phyloP scores from a whole-genome alignment of 2,113 vertebrate genomes.

The Cottus gobio region DNA sequence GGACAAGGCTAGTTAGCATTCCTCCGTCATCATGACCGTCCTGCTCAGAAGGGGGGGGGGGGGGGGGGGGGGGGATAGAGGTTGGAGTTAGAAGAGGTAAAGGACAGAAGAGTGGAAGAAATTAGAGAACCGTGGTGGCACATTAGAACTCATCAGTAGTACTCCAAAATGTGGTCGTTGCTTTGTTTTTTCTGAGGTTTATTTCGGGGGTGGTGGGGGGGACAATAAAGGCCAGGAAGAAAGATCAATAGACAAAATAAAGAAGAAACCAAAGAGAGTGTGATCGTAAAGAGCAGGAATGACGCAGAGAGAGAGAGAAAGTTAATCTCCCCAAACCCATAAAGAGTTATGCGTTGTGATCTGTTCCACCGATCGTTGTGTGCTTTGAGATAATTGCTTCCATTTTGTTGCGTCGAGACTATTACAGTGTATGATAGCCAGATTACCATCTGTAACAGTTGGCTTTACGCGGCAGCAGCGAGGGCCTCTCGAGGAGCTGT shows the following conservation, averaged over 20 bases:
- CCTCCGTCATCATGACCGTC: slow-evolving; percentile 38
- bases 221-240: slow-evolving; percentile 28
- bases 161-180: background rate
- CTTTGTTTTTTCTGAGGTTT: background rate
- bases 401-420: slow-evolving; percentile 76
- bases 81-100: slow-evolving; percentile 14
- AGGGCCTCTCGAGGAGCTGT: slow-evolving; percentile 41
- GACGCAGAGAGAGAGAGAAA: slow-evolving; percentile 45
- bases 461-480: slow-evolving; percentile 58
- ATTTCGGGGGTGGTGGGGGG: background rate
- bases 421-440: slow-evolving; percentile 74
- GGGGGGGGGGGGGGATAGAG: background rate
- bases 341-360: slow-evolving; percentile 78
- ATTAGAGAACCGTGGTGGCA: background rate
- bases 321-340: slow-evolving; percentile 72
- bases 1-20: slow-evolving; percentile 74
- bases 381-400: slow-evolving; percentile 79
- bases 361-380: slow-evolving; percentile 74
- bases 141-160: background rate
- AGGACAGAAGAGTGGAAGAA: slow-evolving; percentile 25
- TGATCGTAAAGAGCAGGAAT: slow-evolving; percentile 56
- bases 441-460: slow-evolving; percentile 75
- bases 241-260: slow-evolving; percentile 46
- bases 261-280: slow-evolving; percentile 41
- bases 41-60: slow-evolving; percentile 41